Conservation (phyloP, 2,888 invertebrate genomes). For the Caenorhabditis becei region DNA sequence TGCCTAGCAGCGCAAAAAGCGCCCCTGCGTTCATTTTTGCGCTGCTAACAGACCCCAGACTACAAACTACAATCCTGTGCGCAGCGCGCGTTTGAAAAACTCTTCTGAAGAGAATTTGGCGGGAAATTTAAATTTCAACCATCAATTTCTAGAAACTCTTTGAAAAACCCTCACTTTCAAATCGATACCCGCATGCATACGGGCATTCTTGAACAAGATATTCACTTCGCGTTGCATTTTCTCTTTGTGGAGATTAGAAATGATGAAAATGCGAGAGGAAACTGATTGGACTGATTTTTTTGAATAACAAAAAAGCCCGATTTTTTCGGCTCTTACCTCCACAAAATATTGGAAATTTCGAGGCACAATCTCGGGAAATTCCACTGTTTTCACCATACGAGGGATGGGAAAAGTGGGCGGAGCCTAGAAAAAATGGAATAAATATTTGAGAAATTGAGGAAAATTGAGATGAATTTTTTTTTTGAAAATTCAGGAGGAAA, state of each 20-base stretch:
- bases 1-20: no score
- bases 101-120: no score
- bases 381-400: conserved; percentile 59
- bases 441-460: background rate
- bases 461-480: background rate
- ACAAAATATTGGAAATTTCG: conserved; percentile 57
- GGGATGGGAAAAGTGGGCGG: background rate
- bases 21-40: no score
- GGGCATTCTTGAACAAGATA: background rate
- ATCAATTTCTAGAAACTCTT: no score
- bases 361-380: conserved; percentile 56
- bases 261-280: no score
- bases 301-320: background rate
- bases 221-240: background rate
- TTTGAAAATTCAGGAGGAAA: background rate
- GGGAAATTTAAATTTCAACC: no score
- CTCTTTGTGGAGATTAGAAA: background rate
- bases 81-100: no score
- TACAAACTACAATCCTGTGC: no score
- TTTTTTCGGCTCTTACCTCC: conserved; percentile 30
- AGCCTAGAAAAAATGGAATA: background rate
- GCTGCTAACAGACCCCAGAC: no score
- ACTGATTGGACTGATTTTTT: background rate
- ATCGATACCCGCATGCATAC: conserved; percentile 6
- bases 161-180: conserved; percentile 8